Evolutionary conservation across 2,113 vertebrate species (phyloP).

Genomic region (Garra rufa): DNA sequence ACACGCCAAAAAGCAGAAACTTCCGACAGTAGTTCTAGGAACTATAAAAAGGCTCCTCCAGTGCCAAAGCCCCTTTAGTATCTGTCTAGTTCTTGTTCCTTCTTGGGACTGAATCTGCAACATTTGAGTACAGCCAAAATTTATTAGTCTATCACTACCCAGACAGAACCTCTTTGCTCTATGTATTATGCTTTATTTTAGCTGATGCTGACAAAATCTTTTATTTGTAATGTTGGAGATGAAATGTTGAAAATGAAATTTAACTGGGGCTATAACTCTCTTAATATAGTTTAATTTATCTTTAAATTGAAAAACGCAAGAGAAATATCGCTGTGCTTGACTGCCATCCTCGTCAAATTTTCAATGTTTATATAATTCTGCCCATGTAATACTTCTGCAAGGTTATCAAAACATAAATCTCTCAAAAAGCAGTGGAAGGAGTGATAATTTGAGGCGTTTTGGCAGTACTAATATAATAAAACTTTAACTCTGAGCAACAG

Average conservation of each 20-base stretch:
- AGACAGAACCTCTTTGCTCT: background rate
- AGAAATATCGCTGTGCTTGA: background rate
- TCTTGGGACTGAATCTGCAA: background rate
- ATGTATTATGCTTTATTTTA: background rate
- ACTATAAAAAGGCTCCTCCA: too few species aligned
- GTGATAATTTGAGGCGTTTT: conserved; percentile 5
- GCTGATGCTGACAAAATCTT: background rate
- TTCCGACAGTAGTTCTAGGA: too few species aligned
- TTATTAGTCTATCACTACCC: too few species aligned
- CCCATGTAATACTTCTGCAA: background rate
- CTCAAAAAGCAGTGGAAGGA: background rate
- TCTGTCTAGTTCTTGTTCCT: background rate
- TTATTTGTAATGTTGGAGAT: background rate
- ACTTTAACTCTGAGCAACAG: background rate
- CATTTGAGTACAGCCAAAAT: background rate
- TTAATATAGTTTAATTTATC: background rate
- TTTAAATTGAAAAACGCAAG: background rate
- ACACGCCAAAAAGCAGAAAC: too few species aligned
- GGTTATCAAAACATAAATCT: background rate
- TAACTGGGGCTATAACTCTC: background rate
- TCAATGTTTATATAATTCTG: background rate
- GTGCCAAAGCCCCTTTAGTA: too few species aligned
- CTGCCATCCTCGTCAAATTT: background rate
- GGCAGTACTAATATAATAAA: conserved; percentile 12
- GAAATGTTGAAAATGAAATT: background rate